These are phyloP conservation scores for Amorpha juglandis DNA, from an alignment of 2,888 invertebrate genomes.

Conservation along the genomic window DNA sequence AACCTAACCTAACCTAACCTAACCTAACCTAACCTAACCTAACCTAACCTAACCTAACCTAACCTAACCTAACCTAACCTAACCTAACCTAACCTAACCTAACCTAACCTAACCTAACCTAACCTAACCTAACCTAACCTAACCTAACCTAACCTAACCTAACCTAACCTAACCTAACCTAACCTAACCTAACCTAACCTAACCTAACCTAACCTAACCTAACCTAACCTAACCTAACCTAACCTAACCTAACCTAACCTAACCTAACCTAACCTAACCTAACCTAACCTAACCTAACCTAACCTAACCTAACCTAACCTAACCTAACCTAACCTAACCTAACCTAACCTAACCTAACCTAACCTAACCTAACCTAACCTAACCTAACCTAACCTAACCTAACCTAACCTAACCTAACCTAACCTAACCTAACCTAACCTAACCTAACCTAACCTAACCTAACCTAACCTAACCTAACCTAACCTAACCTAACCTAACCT, in stretches of 20 bases:
- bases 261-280: conserved; percentile 33
- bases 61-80: conserved; percentile 35
- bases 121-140: conserved; percentile 36
- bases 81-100: conserved; percentile 37
- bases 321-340: conserved; percentile 32
- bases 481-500: too few species aligned
- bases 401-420: conserved; percentile 20
- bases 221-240: conserved; percentile 34
- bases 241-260: conserved; percentile 30
- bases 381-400: conserved; percentile 32
- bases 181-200: conserved; percentile 32
- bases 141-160: conserved; percentile 37
- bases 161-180: conserved; percentile 36
- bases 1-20: conserved; percentile 37
- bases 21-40: conserved; percentile 35
- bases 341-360: conserved; percentile 32
- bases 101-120: conserved; percentile 36
- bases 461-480: too few species aligned
- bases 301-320: conserved; percentile 32
- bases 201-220: conserved; percentile 32
- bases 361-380: conserved; percentile 32
- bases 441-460: too few species aligned
- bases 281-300: conserved; percentile 33
- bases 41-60: conserved; percentile 34
- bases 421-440: conserved; percentile 9